phyloP scores from a whole-genome alignment of 2,113 vertebrate genomes.

The Poeciliopsis prolifica region DNA sequence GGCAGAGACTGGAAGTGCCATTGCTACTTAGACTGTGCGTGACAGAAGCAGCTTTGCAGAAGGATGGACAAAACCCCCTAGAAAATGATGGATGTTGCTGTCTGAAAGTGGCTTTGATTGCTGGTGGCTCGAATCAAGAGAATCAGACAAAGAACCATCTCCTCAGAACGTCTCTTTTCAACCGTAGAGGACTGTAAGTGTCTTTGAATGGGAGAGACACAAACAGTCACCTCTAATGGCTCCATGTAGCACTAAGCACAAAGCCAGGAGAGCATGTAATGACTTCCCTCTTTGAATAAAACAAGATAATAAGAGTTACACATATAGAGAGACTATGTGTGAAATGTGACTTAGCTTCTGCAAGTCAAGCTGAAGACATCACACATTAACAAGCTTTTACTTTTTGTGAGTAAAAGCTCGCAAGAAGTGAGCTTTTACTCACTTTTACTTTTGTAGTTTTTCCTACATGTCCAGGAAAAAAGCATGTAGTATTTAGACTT shows the following conservation, averaged over 20 bases:
- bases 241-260: constrained; percentile 30
- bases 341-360: not conserved
- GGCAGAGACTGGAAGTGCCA: constrained; percentile 34
- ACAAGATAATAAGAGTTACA: constrained; percentile 31
- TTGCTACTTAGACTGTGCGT: constrained; percentile 36
- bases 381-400: not conserved
- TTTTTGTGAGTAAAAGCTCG: not conserved
- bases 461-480: constrained; percentile 3
- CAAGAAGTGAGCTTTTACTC: no score
- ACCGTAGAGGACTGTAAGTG: constrained; percentile 16
- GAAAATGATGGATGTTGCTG: constrained; percentile 39
- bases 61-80: constrained; percentile 33
- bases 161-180: constrained; percentile 33
- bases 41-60: constrained; percentile 39
- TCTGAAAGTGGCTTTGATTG: constrained; percentile 41
- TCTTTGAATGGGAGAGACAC: constrained; percentile 28
- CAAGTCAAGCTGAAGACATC: not conserved
- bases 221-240: constrained; percentile 7
- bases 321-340: not conserved
- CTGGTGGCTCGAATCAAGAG: constrained; percentile 13
- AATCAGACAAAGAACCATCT: constrained; percentile 25
- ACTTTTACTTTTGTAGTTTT: no score
- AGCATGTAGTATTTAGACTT: not conserved
- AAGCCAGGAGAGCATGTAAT: constrained; percentile 12
- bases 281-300: constrained; percentile 19